Conservation (phyloP, 2,888 invertebrate genomes). For the Rutpela maculata region DNA sequence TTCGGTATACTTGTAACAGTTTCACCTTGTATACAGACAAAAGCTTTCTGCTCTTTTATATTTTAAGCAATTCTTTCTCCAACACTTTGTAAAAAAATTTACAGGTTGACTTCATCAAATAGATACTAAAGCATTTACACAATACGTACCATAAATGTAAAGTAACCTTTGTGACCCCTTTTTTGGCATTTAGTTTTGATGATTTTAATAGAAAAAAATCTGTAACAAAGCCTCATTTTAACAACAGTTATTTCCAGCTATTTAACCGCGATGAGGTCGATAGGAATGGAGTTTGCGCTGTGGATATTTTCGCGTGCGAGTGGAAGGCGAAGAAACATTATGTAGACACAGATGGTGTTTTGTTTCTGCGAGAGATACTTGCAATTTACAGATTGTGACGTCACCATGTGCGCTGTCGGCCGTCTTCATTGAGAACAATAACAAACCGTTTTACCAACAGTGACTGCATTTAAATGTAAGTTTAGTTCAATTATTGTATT, state of each 20-base stretch:
- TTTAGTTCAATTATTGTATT: background rate
- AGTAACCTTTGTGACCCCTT: conserved; percentile 8
- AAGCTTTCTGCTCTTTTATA: background rate
- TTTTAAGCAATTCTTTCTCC: background rate
- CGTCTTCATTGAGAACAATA: conserved; percentile 14
- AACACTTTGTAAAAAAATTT: background rate
- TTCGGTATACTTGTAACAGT: too few relatives aligned
- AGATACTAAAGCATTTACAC: background rate
- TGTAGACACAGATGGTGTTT: conserved; percentile 24
- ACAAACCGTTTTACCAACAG: background rate
- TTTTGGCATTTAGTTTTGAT: background rate
- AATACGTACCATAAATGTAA: background rate
- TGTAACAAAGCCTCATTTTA: conserved; percentile 25
- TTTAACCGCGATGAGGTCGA: conserved; percentile 47
- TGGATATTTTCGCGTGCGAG: conserved; percentile 11
- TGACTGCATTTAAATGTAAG: conserved; percentile 11
- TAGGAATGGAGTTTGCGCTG: conserved; percentile 47
- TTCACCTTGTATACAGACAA: background rate
- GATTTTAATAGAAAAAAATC: conserved; percentile 7
- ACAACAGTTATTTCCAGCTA: conserved; percentile 40
- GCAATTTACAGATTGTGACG: conserved; percentile 18
- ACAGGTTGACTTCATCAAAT: background rate
- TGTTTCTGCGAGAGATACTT: conserved; percentile 17
- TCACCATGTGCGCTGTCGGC: conserved; percentile 21
- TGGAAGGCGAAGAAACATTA: conserved; percentile 5